Conservation (phyloP, 1,140 invertebrate species). For the Drosophila parabipectinata region DNA sequence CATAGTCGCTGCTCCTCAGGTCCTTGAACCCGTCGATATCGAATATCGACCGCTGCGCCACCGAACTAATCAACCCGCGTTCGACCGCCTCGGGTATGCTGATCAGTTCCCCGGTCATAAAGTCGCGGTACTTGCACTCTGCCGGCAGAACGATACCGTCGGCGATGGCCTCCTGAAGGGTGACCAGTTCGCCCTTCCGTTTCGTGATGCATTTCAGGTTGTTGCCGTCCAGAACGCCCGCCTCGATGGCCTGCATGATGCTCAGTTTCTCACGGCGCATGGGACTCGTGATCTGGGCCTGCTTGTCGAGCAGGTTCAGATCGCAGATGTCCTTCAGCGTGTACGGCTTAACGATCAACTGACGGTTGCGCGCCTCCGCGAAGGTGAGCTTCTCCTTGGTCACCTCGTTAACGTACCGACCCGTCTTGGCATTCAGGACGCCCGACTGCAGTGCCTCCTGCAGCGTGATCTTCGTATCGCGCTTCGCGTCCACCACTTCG, state of each 20-base stretch:
- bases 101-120: slow-evolving; percentile 88
- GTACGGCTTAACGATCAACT: slow-evolving; percentile 93
- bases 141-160: slow-evolving; percentile 91
- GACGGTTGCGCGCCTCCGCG: slow-evolving; percentile 90
- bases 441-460: slow-evolving; percentile 90
- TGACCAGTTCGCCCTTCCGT: slow-evolving; percentile 91
- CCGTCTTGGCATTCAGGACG: slow-evolving; percentile 91
- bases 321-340: slow-evolving; percentile 95
- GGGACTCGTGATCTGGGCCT: slow-evolving; percentile 90
- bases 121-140: slow-evolving; percentile 89
- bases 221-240: slow-evolving; percentile 94
- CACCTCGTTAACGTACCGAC: slow-evolving; percentile 90
- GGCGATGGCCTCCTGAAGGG: slow-evolving; percentile 92
- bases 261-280: slow-evolving; percentile 90
- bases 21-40: slow-evolving; percentile 96
- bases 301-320: slow-evolving; percentile 91
- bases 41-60: slow-evolving; percentile 94
- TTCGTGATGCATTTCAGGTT: slow-evolving; percentile 92
- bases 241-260: slow-evolving; percentile 92
- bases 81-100: slow-evolving; percentile 93
- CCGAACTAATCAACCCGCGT: slow-evolving; percentile 93
- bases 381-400: slow-evolving; percentile 91
- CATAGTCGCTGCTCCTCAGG: slow-evolving; percentile 90
- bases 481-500: slow-evolving; percentile 92
- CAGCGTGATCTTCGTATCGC: slow-evolving; percentile 92